phyloP scores from a whole-genome alignment of 2,888 invertebrate species.

The Acrocera orbiculus region DNA sequence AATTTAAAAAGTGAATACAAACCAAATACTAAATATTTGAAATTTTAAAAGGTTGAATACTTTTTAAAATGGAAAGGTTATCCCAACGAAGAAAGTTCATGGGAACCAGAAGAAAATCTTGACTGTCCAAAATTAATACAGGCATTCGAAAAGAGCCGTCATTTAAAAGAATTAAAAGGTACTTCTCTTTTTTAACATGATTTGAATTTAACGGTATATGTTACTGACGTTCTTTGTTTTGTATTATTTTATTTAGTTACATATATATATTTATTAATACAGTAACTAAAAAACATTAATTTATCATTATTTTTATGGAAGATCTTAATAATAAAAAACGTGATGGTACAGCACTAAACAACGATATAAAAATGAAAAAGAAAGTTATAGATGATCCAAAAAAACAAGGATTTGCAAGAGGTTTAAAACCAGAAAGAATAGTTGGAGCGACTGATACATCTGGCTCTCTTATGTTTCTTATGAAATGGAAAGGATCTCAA shows the following conservation, averaged over 20 bases:
- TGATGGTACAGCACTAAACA: conserved; percentile 20
- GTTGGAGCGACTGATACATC: conserved; percentile 80
- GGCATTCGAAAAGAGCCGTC: conserved; percentile 67
- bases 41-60: conserved; percentile 38
- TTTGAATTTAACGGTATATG: no score
- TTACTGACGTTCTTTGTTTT: no score
- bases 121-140: conserved; percentile 80
- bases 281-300: no score
- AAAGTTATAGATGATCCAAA: conserved; percentile 33
- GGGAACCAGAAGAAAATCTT: conserved; percentile 88
- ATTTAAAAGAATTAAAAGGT: conserved; percentile 33
- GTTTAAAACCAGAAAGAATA: conserved; percentile 69
- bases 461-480: conserved; percentile 80
- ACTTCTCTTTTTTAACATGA: background rate
- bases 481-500: conserved; percentile 87
- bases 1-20: no score
- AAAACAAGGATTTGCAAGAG: conserved; percentile 56
- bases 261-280: no score
- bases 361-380: conserved; percentile 34
- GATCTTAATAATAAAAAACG: no score
- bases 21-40: no score
- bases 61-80: conserved; percentile 67
- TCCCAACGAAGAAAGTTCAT: conserved; percentile 78
- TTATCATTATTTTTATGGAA: no score
- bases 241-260: no score